A percentile compares a stretch with the other conserved stretches of the same genome.
Evolutionary conservation across 2,888 invertebrate genomes (phyloP).

Genomic region (Orthonychiurus folsomi): DNA sequence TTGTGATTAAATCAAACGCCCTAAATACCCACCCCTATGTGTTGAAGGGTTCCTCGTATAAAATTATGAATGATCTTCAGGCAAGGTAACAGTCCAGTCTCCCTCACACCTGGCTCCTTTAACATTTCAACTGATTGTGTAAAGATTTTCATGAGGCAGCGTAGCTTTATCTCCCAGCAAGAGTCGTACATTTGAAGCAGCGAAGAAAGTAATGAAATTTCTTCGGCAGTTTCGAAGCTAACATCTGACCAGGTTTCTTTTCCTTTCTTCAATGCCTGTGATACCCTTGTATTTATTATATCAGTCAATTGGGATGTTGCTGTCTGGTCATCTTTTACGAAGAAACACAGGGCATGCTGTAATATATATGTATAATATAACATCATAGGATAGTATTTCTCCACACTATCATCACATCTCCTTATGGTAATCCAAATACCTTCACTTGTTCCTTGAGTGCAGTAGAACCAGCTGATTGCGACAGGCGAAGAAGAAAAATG

Average conservation of each 20-base stretch:
- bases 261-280: not conserved
- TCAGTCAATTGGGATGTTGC: conserved; percentile 37
- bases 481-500: conserved; percentile 38
- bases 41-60: conserved; percentile 50
- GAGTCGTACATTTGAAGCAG: conserved; percentile 85
- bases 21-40: conserved; percentile 37
- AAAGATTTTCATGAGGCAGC: conserved; percentile 77
- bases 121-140: conserved; percentile 65
- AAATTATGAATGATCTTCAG: conserved; percentile 78
- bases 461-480: conserved; percentile 39
- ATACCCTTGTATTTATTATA: conserved; percentile 31
- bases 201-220: conserved; percentile 77
- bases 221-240: conserved; percentile 53
- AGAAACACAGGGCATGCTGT: conserved; percentile 40
- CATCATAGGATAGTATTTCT: no score
- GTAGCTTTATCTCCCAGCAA: conserved; percentile 87
- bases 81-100: conserved; percentile 85
- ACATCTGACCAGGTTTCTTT: conserved; percentile 48
- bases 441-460: conserved; percentile 39
- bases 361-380: no score
- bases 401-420: no score
- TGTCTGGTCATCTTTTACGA: conserved; percentile 37
- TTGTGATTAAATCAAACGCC: not conserved
- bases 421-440: no score
- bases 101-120: conserved; percentile 76